Conservation (phyloP, 2,113 vertebrate genomes). For the Neotoma lepida region DNA sequence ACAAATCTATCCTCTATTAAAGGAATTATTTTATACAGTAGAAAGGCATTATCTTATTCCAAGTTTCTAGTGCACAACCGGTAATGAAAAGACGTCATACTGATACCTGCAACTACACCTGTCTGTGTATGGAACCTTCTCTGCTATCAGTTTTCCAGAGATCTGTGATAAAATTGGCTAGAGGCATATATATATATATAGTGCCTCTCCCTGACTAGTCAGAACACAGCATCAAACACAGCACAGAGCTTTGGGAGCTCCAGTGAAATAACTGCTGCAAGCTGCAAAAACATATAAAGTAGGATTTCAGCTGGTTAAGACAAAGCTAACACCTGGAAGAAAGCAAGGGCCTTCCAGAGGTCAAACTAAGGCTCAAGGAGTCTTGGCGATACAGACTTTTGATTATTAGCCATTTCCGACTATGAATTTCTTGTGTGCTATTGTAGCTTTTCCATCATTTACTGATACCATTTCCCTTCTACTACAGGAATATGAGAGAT, state of each 20-base stretch:
- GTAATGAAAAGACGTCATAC: neutral
- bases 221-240: neutral
- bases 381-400: no score
- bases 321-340: no score
- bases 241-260: neutral
- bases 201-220: neutral
- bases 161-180: neutral
- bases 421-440: no score
- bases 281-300: no score
- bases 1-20: neutral
- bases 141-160: neutral
- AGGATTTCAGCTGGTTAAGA: no score
- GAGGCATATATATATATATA: accelerated
- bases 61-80: neutral
- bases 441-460: no score
- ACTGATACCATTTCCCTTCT: no score
- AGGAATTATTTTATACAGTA: neutral
- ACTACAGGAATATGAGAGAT: no score
- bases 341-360: no score
- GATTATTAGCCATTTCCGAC: no score
- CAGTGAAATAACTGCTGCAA: neutral
- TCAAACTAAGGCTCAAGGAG: no score
- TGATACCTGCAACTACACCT: neutral
- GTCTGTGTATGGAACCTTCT: neutral
- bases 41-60: neutral